Conservation (phyloP, 2,888 invertebrate genomes). For the Trisateles emortualis region DNA sequence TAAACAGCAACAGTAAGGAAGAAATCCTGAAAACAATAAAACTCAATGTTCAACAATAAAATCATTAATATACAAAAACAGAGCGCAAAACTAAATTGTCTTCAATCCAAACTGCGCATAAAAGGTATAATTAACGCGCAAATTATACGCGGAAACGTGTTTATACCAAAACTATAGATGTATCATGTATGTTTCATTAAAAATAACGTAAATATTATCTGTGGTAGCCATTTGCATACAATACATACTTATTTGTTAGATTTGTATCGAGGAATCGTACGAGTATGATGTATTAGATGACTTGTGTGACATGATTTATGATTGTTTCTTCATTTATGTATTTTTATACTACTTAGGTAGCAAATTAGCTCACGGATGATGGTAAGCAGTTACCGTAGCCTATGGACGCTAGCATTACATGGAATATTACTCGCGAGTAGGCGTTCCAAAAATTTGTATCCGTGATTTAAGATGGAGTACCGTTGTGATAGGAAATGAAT, state of each 20-base stretch:
- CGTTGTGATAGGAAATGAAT: too few relatives aligned
- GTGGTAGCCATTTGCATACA: constrained; percentile 38
- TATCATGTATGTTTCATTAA: constrained; percentile 10
- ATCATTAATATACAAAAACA: not conserved
- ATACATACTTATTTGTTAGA: constrained; percentile 20
- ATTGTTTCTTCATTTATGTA: not conserved
- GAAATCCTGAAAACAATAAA: not conserved
- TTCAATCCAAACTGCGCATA: not conserved
- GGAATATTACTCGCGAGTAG: too few relatives aligned
- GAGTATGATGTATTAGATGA: constrained; percentile 32
- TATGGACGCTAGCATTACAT: too few relatives aligned
- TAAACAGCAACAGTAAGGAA: not conserved
- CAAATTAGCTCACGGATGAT: too few relatives aligned
- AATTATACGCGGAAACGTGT: constrained; percentile 15
- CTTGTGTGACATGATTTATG: constrained; percentile 30
- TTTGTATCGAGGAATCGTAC: constrained; percentile 20
- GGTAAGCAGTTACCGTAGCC: too few relatives aligned
- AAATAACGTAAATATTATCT: constrained; percentile 20
- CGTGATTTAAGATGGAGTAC: too few relatives aligned
- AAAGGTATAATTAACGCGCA: constrained; percentile 8
- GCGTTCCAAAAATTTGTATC: too few relatives aligned
- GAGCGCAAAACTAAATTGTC: not conserved
- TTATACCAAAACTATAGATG: constrained; percentile 3
- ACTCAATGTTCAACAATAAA: not conserved
- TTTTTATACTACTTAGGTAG: too few relatives aligned